phyloP scores from a whole-genome alignment of 2,797 vertebrate species.

The Falco concolor region DNA sequence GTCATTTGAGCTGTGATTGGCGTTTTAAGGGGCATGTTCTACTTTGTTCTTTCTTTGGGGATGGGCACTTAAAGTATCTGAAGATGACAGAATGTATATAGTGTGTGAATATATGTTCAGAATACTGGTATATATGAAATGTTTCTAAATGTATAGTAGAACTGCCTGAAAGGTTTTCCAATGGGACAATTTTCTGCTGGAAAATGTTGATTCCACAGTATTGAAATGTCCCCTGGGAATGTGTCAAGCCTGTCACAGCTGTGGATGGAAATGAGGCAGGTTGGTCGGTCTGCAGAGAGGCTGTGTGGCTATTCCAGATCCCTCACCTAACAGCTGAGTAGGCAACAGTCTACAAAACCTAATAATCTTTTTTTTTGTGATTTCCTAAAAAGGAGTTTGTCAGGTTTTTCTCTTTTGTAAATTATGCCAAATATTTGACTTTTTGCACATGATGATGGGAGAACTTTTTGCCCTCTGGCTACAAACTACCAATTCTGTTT shows the following conservation, averaged over 20 bases:
- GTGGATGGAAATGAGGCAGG: conserved; percentile 16
- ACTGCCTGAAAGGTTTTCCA: not conserved
- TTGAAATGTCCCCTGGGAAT: not conserved
- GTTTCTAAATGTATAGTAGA: not conserved
- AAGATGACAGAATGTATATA: not conserved
- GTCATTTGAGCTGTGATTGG: not conserved
- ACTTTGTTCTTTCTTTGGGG: not conserved
- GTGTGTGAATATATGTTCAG: not conserved
- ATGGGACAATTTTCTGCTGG: not conserved
- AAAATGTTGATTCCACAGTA: not conserved
- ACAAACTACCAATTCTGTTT: not conserved
- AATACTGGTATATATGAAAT: not conserved
- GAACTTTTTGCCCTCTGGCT: not conserved
- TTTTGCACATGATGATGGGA: not conserved
- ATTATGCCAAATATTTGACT: not conserved
- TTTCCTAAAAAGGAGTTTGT: not conserved
- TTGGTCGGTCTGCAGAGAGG: not conserved
- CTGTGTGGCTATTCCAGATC: not conserved
- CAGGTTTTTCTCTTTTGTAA: not conserved
- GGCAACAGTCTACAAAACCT: not conserved
- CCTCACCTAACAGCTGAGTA: not conserved
- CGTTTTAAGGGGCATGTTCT: not conserved
- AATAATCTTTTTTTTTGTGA: not conserved
- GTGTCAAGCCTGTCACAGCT: conserved; percentile 1
- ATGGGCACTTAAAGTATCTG: not conserved